These are phyloP conservation scores for Drosophila prolongata DNA, from an alignment of 2,888 invertebrate genomes.

Conservation along the genomic window DNA sequence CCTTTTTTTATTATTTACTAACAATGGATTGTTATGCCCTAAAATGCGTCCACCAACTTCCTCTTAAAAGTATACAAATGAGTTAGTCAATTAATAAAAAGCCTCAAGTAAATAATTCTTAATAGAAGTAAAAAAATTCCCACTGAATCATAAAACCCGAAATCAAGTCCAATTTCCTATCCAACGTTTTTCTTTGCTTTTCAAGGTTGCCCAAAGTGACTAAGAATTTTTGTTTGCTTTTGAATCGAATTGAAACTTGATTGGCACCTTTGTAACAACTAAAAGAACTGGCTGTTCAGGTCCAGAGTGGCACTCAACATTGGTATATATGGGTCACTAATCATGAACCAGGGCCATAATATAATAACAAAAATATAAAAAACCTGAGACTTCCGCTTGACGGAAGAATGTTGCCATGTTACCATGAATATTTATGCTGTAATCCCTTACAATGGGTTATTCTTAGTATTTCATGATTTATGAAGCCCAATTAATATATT, in stretches of 20 bases:
- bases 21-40: background rate
- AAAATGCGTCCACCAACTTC: background rate
- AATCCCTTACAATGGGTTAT: slow-evolving; percentile 12
- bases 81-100: background rate
- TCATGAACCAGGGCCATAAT: slow-evolving; percentile 23
- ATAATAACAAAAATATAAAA: background rate
- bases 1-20: too few species aligned
- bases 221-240: slow-evolving; percentile 19
- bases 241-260: slow-evolving; percentile 8
- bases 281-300: slow-evolving; percentile 21
- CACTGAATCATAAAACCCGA: slow-evolving; percentile 2
- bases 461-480: slow-evolving; percentile 22
- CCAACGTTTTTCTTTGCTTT: background rate
- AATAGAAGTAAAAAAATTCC: too few species aligned
- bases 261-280: slow-evolving; percentile 29
- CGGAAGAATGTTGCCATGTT: slow-evolving; percentile 8
- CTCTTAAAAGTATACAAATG: background rate
- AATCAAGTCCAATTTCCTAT: background rate
- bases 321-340: slow-evolving; percentile 33
- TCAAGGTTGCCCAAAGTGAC: slow-evolving; percentile 12
- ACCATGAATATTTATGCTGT: slow-evolving; percentile 17
- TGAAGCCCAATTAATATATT: slow-evolving; percentile 15
- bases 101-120: background rate
- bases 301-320: slow-evolving; percentile 14
- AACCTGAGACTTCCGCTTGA: slow-evolving; percentile 17